A percentile compares a stretch with the other conserved stretches of the same genome.
phyloP scores from a whole-genome alignment of 2,888 invertebrate genomes.

The Azorinus chamasolen region DNA sequence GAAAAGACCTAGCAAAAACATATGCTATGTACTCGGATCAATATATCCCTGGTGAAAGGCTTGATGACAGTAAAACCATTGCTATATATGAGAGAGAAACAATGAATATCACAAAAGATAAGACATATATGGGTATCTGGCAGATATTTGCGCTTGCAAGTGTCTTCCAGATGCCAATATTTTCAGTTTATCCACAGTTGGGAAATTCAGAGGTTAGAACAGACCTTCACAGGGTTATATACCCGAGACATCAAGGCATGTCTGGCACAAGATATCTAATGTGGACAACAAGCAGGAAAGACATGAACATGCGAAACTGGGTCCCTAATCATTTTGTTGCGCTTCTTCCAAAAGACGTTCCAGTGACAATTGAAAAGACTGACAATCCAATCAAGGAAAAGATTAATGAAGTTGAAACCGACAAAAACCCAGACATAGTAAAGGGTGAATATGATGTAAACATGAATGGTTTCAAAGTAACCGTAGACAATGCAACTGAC shows the following conservation, averaged over 20 bases:
- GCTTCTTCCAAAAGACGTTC: background rate
- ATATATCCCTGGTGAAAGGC: background rate
- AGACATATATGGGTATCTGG: constrained; percentile 13
- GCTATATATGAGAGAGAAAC: background rate
- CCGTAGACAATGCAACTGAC: no score
- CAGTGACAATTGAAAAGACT: no score
- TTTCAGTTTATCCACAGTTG: constrained; percentile 30
- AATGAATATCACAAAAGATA: background rate
- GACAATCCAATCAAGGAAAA: background rate
- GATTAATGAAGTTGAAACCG: background rate
- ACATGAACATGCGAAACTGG: background rate
- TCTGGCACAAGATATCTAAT: background rate
- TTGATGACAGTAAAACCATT: background rate
- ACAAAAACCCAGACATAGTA: background rate
- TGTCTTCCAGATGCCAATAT: constrained; percentile 29
- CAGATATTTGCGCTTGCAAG: constrained; percentile 20
- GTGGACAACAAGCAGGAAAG: constrained; percentile 2
- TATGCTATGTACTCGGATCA: background rate
- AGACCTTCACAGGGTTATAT: constrained; percentile 26
- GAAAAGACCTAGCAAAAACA: background rate
- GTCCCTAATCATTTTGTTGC: constrained; percentile 8
- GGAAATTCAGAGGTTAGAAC: constrained; percentile 24
- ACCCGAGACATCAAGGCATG: background rate
- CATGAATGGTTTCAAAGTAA: no score
- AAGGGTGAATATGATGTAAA: background rate